These are phyloP conservation scores for Orthonyx spaldingii DNA, from an alignment of 2,113 vertebrate genomes.

Conservation along the genomic window DNA sequence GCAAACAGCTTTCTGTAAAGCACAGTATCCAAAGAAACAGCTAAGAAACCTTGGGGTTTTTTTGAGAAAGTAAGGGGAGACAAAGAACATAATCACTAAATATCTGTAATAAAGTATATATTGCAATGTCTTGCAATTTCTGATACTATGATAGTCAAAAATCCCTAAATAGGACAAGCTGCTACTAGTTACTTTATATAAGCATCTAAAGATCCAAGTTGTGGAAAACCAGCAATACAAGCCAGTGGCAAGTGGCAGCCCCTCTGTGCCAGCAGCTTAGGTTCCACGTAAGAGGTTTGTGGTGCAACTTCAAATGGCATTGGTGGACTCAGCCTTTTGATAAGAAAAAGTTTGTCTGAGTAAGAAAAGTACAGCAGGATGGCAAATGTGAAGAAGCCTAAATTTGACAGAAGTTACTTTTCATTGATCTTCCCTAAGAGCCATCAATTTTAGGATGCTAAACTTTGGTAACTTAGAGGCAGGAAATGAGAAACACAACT, in stretches of 20 bases:
- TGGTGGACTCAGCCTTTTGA: neutral
- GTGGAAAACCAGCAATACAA: neutral
- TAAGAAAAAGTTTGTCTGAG: neutral
- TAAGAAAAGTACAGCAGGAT: neutral
- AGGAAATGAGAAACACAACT: neutral
- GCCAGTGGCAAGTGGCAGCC: neutral
- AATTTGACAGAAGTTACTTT: neutral
- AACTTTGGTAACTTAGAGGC: neutral
- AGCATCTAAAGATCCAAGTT: neutral
- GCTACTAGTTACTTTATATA: neutral
- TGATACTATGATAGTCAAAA: neutral
- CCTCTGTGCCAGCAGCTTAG: neutral
- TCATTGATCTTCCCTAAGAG: neutral
- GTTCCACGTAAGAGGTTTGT: neutral
- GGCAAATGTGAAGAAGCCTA: neutral
- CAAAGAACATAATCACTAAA: neutral
- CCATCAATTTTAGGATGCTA: neutral
- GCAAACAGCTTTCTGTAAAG: slow-evolving; percentile 12
- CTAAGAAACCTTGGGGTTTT: neutral
- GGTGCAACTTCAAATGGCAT: neutral
- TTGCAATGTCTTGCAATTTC: neutral
- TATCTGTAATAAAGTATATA: neutral
- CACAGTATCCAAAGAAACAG: neutral
- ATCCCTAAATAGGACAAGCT: neutral
- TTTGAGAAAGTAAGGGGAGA: neutral